A percentile compares a stretch with the other conserved stretches of the same genome.
These are phyloP conservation scores for Oryzias dopingdopingensis DNA, from an alignment of 2,797 vertebrate species.

Conservation along the genomic window DNA sequence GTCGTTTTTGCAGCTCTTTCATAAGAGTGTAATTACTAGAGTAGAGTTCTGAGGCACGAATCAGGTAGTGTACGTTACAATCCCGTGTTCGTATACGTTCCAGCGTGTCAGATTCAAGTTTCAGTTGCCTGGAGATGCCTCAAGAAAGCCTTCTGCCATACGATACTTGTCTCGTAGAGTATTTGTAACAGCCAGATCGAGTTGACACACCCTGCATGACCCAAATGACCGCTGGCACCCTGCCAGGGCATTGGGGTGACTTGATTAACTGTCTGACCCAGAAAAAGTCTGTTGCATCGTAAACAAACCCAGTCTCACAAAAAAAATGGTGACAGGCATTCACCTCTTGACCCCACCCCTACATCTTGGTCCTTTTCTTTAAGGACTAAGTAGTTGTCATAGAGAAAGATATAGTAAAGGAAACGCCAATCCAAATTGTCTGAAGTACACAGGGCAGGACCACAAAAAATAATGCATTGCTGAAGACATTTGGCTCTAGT, in stretches of 20 bases:
- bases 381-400: no score
- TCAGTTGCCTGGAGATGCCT: slow-evolving; percentile 35
- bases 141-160: slow-evolving; percentile 43
- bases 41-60: background rate
- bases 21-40: slow-evolving; percentile 4
- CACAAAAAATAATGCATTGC: no score
- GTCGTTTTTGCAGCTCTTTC: background rate
- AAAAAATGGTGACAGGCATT: slow-evolving; percentile 17
- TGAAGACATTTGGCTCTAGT: no score
- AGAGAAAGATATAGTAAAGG: no score
- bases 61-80: background rate
- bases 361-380: no score
- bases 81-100: background rate
- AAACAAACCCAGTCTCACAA: slow-evolving; percentile 35
- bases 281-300: background rate
- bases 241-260: slow-evolving; percentile 25
- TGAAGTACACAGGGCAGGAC: no score
- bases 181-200: slow-evolving; percentile 32
- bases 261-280: slow-evolving; percentile 28
- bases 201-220: slow-evolving; percentile 25
- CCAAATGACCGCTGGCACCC: slow-evolving; percentile 21
- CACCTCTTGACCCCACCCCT: no score
- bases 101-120: slow-evolving; percentile 26
- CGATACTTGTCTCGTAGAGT: slow-evolving; percentile 46
- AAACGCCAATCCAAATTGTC: no score